Conservation (phyloP, 2,797 vertebrate genomes). For the Periparus ater region DNA sequence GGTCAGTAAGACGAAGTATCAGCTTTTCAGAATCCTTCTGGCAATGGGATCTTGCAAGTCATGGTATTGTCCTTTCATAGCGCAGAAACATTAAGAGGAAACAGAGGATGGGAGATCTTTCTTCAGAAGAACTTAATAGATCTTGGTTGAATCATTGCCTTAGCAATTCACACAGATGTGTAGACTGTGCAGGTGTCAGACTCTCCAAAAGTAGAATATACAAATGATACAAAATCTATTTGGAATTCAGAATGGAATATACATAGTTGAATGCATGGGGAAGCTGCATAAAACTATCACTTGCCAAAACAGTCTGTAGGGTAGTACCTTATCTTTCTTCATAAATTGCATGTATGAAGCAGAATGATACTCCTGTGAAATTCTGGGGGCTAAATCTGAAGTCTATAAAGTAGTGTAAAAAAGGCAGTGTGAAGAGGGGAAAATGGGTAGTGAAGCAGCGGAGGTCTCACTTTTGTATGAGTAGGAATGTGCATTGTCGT, state of each 20-base stretch:
- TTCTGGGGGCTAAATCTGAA: not conserved
- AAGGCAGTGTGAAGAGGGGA: not conserved
- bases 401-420: not conserved
- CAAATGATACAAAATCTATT: not conserved
- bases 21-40: not conserved
- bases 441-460: not conserved
- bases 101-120: not conserved
- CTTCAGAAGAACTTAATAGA: not conserved
- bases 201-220: not conserved
- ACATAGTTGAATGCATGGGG: not conserved
- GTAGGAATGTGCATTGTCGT: not conserved
- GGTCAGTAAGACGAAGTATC: not conserved
- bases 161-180: not conserved
- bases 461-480: not conserved
- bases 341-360: not conserved
- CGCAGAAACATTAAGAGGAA: not conserved
- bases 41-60: not conserved
- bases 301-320: not conserved
- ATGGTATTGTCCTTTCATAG: not conserved
- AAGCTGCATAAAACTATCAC: not conserved
- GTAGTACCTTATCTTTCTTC: not conserved
- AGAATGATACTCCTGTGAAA: not conserved
- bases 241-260: no score
- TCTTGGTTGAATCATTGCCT: not conserved
- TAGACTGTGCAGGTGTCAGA: not conserved